Conservation (phyloP, 2,113 vertebrate species). For the Halichoeres trimaculatus region DNA sequence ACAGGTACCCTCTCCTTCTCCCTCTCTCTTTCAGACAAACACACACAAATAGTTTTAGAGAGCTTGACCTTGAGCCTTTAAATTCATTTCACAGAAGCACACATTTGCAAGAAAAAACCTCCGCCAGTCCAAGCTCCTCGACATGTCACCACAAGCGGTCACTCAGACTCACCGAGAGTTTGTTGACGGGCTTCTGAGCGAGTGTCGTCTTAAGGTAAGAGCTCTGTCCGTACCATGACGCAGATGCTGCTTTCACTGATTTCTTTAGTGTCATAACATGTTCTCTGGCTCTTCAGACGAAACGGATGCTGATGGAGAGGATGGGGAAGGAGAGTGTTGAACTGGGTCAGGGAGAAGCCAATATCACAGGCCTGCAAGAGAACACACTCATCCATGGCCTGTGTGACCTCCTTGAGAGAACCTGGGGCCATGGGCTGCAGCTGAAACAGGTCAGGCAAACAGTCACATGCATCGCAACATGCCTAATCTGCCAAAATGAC, state of each 20-base stretch:
- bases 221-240: not conserved
- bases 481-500: slow-evolving; percentile 7
- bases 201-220: slow-evolving; percentile 96
- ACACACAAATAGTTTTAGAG: not conserved
- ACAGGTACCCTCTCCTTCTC: slow-evolving; percentile 82
- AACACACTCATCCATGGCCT: slow-evolving; percentile 93
- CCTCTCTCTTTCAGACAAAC: not conserved
- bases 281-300: slow-evolving; percentile 84
- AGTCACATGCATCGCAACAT: not conserved
- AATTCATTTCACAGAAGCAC: slow-evolving; percentile 86
- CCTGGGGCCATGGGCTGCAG: slow-evolving; percentile 97
- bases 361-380: slow-evolving; percentile 94
- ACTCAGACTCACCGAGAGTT: slow-evolving; percentile 95
- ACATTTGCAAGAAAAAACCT: slow-evolving; percentile 91
- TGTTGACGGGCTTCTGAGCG: slow-evolving; percentile 93
- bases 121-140: slow-evolving; percentile 92
- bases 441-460: slow-evolving; percentile 89
- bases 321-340: slow-evolving; percentile 96
- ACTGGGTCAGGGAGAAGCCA: slow-evolving; percentile 93
- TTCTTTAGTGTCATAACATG: not conserved
- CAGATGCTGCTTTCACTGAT: not conserved
- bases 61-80: not conserved
- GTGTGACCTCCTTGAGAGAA: slow-evolving; percentile 96
- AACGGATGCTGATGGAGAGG: slow-evolving; percentile 97
- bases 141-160: slow-evolving; percentile 92